Conservation (phyloP, 2,888 invertebrate genomes). For the Melanotus villosus region DNA sequence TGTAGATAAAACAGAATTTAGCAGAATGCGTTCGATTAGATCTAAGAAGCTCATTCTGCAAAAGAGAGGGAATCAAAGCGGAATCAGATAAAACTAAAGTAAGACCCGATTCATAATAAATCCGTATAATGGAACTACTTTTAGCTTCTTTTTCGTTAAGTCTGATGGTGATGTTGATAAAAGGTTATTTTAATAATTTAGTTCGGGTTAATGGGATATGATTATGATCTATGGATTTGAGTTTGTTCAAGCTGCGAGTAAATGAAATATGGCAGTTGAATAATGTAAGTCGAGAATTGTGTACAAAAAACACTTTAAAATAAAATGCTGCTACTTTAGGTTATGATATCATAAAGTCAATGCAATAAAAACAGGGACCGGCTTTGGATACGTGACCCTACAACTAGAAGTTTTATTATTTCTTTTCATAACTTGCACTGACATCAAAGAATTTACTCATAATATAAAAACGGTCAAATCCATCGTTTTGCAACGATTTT, state of each 20-base stretch:
- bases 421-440: slow-evolving; percentile 4
- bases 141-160: slow-evolving; percentile 19
- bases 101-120: slow-evolving; percentile 32
- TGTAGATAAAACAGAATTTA: slow-evolving; percentile 11
- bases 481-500: neutral
- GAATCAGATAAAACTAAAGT: slow-evolving; percentile 22
- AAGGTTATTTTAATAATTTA: slow-evolving; percentile 23
- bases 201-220: slow-evolving; percentile 21
- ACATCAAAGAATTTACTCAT: neutral
- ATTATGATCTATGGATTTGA: neutral
- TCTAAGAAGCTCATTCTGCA: slow-evolving; percentile 12
- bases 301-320: too few species aligned
- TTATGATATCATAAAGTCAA: neutral
- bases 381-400: slow-evolving; percentile 2
- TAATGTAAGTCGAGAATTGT: too few species aligned
- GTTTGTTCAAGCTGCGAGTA: too few species aligned
- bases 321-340: neutral
- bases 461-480: neutral
- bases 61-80: slow-evolving; percentile 14
- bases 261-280: too few species aligned
- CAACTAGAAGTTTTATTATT: slow-evolving; percentile 12
- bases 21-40: slow-evolving; percentile 25
- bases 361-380: neutral
- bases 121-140: slow-evolving; percentile 35
- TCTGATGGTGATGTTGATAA: slow-evolving; percentile 18